Base-by-base conservation (phyloP, 2,113 vertebrate genomes). In the Tragelaphus buxtoni region DNA sequence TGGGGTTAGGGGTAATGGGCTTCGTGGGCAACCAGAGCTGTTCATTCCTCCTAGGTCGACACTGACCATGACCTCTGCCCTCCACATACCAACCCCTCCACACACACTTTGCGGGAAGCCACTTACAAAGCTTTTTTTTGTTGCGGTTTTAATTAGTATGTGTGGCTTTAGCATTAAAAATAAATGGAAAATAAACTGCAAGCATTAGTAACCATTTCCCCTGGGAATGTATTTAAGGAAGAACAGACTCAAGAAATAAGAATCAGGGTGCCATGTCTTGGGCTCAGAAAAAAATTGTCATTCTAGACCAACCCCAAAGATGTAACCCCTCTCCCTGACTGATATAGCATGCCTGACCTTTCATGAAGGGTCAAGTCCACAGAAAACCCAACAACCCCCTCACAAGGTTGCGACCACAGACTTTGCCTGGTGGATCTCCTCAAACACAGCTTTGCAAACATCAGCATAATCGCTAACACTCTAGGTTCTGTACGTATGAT, bases 161-260 rank as follows among this genome's bases (percentile, higher is more conserved):
- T 28, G 65, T 82, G 56, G 16, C 53, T 83, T 76, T 84, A 47
- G 63, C 88, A 90, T 93, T 90, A 79, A 96, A 94, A 95, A 74
- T 87, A 90, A 88, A 95, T 32, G 65, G 90, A 63, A 87, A 88
- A 72, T 65, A 95, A 80, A 83, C 80, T 35, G 11, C 61, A 87
- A 51, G 22, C 56, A 10, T 76, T 26, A 42, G 93, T 30, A 95
- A 17, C 69, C 69, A 32, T 24, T 49, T 49, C 82, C 79, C 32
- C 42, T 42, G 39, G 58, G 92, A 61, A 61, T 13, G 39, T 30
- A 32, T 39, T 76, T 13, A 51, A 72, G 24, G 88, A 63, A 79
- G 49, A 92, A 61, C 22, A 72, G 42, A 74, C 55, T 58, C n/a
- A 55, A 45, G 69, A 91, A 91, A 60, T 16, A 42, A 76, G 47